These are phyloP conservation scores for Lithobates sylvaticus DNA, from an alignment of 2,797 vertebrate genomes.

Conservation along the genomic window DNA sequence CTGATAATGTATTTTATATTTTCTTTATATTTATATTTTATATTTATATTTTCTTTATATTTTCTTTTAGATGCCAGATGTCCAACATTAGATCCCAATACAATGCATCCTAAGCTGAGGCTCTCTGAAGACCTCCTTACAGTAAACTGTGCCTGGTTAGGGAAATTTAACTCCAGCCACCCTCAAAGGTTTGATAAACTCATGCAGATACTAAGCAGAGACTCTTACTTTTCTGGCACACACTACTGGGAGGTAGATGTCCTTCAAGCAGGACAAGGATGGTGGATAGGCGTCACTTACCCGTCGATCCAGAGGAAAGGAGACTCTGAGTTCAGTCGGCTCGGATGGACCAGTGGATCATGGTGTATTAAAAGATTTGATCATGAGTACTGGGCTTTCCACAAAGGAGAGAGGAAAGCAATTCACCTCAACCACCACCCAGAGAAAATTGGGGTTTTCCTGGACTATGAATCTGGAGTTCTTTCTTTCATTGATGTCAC, in stretches of 20 bases:
- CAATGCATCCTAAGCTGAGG: slow-evolving; percentile 72
- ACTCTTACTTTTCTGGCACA: slow-evolving; percentile 75
- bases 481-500: slow-evolving; percentile 76
- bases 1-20: background rate
- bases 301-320: slow-evolving; percentile 73
- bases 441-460: slow-evolving; percentile 71
- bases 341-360: slow-evolving; percentile 77
- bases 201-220: slow-evolving; percentile 75
- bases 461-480: slow-evolving; percentile 78
- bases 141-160: slow-evolving; percentile 68
- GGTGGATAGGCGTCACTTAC: slow-evolving; percentile 77
- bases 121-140: slow-evolving; percentile 68
- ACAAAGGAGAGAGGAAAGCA: slow-evolving; percentile 74
- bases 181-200: slow-evolving; percentile 72
- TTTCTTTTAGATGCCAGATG: slow-evolving; percentile 73
- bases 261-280: slow-evolving; percentile 71
- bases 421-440: slow-evolving; percentile 68
- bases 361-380: slow-evolving; percentile 79
- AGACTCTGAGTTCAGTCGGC: slow-evolving; percentile 65
- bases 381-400: slow-evolving; percentile 80
- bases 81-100: slow-evolving; percentile 73
- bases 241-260: slow-evolving; percentile 82
- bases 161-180: slow-evolving; percentile 63
- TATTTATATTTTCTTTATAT: too few species aligned
- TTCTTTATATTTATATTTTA: too few species aligned